Evolutionary conservation across 2,797 vertebrate genomes (phyloP).

Genomic region (Sebastes hubbsi): DNA sequence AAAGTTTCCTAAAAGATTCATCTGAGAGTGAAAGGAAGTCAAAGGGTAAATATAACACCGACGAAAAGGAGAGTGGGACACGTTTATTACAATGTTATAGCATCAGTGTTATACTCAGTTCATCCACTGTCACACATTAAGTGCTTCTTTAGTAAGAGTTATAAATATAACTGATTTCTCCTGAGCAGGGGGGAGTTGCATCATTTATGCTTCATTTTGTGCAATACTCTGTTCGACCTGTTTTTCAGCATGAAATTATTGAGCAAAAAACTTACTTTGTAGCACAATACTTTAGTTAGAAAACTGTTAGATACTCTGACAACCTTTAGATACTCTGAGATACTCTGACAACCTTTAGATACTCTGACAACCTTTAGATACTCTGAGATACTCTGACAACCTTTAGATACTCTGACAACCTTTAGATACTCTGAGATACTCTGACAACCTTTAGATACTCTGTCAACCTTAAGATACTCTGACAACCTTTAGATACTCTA

Average conservation of each 20-base stretch:
- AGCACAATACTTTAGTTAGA: background rate
- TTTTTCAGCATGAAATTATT: background rate
- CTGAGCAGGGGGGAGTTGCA: slow-evolving; percentile 76
- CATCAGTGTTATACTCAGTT: background rate
- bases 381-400: too few relatives aligned
- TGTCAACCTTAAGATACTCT: too few relatives aligned
- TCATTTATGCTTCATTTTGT: slow-evolving; percentile 70
- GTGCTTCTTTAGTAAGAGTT: background rate
- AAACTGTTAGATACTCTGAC: background rate
- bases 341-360: too few relatives aligned
- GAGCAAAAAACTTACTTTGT: background rate
- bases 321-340: background rate
- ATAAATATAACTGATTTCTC: slow-evolving; percentile 68
- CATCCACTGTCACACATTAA: background rate
- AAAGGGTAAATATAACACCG: slow-evolving; percentile 55
- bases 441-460: too few relatives aligned
- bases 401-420: too few relatives aligned
- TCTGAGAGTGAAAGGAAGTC: slow-evolving; percentile 19
- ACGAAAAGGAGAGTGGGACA: background rate
- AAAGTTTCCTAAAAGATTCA: slow-evolving; percentile 63
- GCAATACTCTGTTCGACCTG: slow-evolving; percentile 13
- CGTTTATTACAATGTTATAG: background rate
- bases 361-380: too few relatives aligned
- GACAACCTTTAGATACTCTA: too few relatives aligned
- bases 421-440: too few relatives aligned